Evolutionary conservation across 1,140 invertebrate genomes (phyloP).

Genomic region (Antheraea pernyi): DNA sequence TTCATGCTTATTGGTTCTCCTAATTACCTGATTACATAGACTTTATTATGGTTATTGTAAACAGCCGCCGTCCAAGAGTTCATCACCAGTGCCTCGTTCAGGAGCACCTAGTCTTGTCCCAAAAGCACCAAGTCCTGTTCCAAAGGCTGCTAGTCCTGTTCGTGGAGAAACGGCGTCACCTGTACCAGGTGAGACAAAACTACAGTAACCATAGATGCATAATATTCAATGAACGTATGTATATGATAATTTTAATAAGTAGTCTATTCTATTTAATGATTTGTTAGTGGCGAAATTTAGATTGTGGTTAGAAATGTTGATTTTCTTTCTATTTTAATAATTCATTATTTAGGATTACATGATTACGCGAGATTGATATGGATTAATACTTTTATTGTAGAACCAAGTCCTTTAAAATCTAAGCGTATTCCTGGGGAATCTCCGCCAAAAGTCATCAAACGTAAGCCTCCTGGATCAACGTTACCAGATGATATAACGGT

Average conservation of each 20-base stretch:
- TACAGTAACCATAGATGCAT: neutral
- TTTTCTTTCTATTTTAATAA: too few relatives aligned
- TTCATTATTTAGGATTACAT: neutral
- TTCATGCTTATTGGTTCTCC: neutral
- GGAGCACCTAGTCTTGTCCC: constrained; percentile 21
- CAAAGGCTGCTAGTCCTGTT: constrained; percentile 15
- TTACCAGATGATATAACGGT: constrained; percentile 35
- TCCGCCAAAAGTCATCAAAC: constrained; percentile 76
- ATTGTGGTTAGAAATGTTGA: too few relatives aligned
- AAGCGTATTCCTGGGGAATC: constrained; percentile 53
- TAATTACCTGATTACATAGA: neutral
- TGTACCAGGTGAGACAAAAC: constrained; percentile 22
- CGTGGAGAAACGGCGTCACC: constrained; percentile 16
- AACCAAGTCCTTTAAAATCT: constrained; percentile 56
- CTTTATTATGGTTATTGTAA: neutral
- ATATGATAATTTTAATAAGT: too few relatives aligned
- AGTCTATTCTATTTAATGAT: too few relatives aligned
- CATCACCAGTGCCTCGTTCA: constrained; percentile 24
- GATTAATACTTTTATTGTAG: constrained; percentile 16
- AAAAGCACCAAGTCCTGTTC: neutral
- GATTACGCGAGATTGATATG: neutral
- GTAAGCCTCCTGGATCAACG: constrained; percentile 56
- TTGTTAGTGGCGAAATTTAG: too few relatives aligned
- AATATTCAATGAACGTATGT: too few relatives aligned
- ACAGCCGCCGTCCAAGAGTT: constrained; percentile 17